These are phyloP conservation scores for Papilio demoleus DNA, from an alignment of 2,888 invertebrate species.

Conservation along the genomic window DNA sequence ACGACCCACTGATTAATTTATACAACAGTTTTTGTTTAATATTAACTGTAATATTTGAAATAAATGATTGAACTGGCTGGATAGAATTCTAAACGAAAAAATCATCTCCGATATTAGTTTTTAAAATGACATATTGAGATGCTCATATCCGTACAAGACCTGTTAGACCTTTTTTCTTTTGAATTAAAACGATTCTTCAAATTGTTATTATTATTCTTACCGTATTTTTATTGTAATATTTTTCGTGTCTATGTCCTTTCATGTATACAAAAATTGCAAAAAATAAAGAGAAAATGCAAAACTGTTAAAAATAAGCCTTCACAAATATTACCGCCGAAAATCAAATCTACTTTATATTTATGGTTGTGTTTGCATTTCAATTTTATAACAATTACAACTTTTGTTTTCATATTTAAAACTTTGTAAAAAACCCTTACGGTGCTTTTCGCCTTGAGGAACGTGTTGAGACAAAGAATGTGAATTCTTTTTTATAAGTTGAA, in stretches of 20 bases:
- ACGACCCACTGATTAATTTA: slow-evolving; percentile 49
- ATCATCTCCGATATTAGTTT: not conserved
- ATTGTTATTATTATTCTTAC: too few relatives aligned
- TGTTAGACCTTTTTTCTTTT: too few relatives aligned
- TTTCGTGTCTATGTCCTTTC: too few relatives aligned
- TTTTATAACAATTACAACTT: not conserved
- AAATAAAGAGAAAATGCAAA: too few relatives aligned
- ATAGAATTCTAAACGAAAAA: not conserved
- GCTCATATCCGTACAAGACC: too few relatives aligned
- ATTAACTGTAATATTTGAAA: slow-evolving; percentile 10
- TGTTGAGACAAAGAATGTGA: not conserved
- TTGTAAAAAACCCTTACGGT: not conserved
- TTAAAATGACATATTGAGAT: not conserved
- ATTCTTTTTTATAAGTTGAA: not conserved
- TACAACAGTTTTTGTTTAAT: slow-evolving; percentile 17
- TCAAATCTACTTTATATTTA: too few relatives aligned
- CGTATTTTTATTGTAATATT: too few relatives aligned
- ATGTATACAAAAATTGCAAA: too few relatives aligned
- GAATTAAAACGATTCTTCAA: too few relatives aligned
- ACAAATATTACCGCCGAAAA: too few relatives aligned
- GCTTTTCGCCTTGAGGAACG: not conserved
- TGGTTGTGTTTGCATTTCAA: too few relatives aligned
- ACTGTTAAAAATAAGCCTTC: too few relatives aligned
- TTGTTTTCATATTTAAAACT: not conserved
- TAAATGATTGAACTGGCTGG: slow-evolving; percentile 44